Evolutionary conservation across 1,140 invertebrate species (phyloP).

Genomic region (Drosophila quadrilineata): DNA sequence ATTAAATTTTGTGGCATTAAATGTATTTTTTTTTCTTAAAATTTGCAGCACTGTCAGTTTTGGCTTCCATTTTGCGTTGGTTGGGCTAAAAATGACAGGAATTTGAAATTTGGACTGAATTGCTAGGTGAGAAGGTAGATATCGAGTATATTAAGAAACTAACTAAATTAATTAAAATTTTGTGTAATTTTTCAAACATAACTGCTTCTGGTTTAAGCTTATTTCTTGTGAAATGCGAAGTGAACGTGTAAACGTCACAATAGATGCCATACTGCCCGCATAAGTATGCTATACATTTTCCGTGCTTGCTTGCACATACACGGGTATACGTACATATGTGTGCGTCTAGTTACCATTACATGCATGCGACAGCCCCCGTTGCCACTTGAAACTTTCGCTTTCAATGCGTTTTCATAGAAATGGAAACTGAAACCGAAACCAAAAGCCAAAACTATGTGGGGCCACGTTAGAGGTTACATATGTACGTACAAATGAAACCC

Average conservation of each 20-base stretch:
- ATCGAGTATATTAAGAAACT: too few species aligned
- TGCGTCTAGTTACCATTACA: slow-evolving; percentile 35
- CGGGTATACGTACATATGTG: slow-evolving; percentile 33
- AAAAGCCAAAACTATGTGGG: slow-evolving; percentile 12
- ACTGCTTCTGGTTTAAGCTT: too few species aligned
- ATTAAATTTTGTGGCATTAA: slow-evolving; percentile 34
- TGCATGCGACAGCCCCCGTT: background rate
- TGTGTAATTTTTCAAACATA: too few species aligned
- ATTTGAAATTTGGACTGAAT: too few species aligned
- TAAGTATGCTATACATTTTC: slow-evolving; percentile 50
- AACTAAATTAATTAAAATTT: too few species aligned
- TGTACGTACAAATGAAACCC: slow-evolving; percentile 5
- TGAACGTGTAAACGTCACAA: slow-evolving; percentile 3
- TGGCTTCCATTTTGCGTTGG: slow-evolving; percentile 28
- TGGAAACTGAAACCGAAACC: slow-evolving; percentile 21
- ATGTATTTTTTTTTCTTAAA: slow-evolving; percentile 17
- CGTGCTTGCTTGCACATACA: slow-evolving; percentile 21
- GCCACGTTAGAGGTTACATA: slow-evolving; percentile 14
- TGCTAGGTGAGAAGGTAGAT: too few species aligned
- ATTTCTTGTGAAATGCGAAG: slow-evolving; percentile 1
- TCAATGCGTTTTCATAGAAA: slow-evolving; percentile 48
- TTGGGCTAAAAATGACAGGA: slow-evolving; percentile 24
- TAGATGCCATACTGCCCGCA: background rate
- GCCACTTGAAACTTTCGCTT: slow-evolving; percentile 68
- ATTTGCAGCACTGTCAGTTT: too few species aligned